A percentile compares a stretch with the other conserved stretches of the same genome.
phyloP scores from a whole-genome alignment of 2,113 vertebrate species.

The Etheostoma spectabile region DNA sequence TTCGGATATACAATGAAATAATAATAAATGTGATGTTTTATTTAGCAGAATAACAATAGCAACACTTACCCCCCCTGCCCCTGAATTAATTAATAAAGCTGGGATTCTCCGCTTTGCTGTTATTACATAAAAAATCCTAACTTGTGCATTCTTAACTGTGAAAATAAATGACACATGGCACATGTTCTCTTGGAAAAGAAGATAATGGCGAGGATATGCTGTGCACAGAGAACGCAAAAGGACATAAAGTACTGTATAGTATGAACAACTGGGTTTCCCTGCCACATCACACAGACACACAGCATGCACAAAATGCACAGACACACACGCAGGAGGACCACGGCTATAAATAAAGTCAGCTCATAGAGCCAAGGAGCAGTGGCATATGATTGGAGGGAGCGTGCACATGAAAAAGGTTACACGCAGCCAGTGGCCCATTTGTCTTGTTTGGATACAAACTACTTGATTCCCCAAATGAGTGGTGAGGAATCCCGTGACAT shows the following conservation, averaged over 20 bases:
- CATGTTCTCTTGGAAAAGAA: neutral
- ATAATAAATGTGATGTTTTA: too few relatives aligned
- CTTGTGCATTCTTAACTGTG: neutral
- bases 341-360: constrained; percentile 79
- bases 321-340: constrained; percentile 42
- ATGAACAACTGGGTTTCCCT: constrained; percentile 27
- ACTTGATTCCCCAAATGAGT: constrained; percentile 85
- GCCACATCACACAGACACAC: constrained; percentile 24
- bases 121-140: neutral
- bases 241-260: neutral
- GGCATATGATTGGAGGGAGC: constrained; percentile 76
- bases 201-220: neutral
- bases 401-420: constrained; percentile 83
- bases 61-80: too few relatives aligned
- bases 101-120: neutral
- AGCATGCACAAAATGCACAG: constrained; percentile 42
- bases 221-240: constrained; percentile 1
- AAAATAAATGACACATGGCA: constrained; percentile 19
- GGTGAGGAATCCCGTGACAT: constrained; percentile 79
- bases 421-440: constrained; percentile 74
- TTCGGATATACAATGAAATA: too few relatives aligned
- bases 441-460: constrained; percentile 83
- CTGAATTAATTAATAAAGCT: neutral
- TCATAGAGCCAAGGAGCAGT: constrained; percentile 64
- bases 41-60: too few relatives aligned